These are phyloP conservation scores for Anableps anableps DNA, from an alignment of 2,797 vertebrate genomes.

Conservation along the genomic window DNA sequence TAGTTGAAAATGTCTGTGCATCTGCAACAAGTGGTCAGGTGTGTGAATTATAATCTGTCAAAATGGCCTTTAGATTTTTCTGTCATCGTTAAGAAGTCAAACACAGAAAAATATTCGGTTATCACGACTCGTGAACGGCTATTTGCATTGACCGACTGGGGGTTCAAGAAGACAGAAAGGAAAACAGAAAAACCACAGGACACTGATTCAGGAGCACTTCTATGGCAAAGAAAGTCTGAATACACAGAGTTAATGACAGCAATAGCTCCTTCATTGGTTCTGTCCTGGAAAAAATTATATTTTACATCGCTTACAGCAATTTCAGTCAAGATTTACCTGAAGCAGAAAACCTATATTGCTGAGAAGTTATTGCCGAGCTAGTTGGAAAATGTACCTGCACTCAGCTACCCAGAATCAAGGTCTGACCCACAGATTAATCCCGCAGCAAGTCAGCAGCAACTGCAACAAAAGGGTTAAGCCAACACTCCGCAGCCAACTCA, in stretches of 20 bases:
- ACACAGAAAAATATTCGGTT: too few relatives aligned
- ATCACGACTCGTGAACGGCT: not conserved
- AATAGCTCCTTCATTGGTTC: not conserved
- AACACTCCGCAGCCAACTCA: not conserved
- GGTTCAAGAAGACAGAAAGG: not conserved
- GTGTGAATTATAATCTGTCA: too few relatives aligned
- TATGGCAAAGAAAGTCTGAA: not conserved
- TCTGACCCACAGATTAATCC: not conserved
- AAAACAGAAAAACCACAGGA: not conserved
- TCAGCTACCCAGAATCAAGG: not conserved
- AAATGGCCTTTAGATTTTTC: too few relatives aligned
- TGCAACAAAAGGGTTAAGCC: not conserved
- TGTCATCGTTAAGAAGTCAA: too few relatives aligned
- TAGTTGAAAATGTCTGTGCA: too few relatives aligned
- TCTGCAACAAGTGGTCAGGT: too few relatives aligned
- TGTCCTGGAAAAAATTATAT: not conserved
- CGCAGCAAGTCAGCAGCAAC: not conserved
- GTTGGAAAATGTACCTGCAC: not conserved
- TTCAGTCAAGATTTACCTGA: not conserved
- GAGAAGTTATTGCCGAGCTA: not conserved
- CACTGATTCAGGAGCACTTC: not conserved
- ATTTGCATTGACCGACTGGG: not conserved
- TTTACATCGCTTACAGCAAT: not conserved
- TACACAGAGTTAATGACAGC: not conserved
- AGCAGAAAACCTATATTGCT: not conserved